These are phyloP conservation scores for Pseudotriccus pelzelni DNA, from an alignment of 2,797 vertebrate species.

Conservation along the genomic window DNA sequence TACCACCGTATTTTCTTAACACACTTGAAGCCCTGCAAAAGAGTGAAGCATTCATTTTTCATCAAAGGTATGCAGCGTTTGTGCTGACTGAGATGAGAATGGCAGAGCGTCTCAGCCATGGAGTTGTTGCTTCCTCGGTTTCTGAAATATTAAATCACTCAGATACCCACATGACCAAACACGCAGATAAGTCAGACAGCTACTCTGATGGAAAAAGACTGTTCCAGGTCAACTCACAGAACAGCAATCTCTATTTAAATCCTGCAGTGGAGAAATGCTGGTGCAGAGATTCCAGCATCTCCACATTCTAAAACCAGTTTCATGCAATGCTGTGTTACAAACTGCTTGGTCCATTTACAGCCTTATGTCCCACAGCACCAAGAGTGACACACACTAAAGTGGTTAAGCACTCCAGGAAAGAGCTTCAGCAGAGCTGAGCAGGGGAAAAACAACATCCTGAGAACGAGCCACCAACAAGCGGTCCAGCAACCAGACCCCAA, in stretches of 20 bases:
- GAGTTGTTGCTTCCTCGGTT: background rate
- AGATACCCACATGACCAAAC: background rate
- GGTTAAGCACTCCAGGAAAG: background rate
- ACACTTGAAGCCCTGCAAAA: background rate
- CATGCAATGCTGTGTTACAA: background rate
- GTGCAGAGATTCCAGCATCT: background rate
- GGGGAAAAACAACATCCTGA: background rate
- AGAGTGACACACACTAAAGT: background rate
- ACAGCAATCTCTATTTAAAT: background rate
- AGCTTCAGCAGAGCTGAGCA: background rate
- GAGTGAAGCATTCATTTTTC: slow-evolving; percentile 13
- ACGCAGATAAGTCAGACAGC: background rate
- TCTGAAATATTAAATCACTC: slow-evolving; percentile 1
- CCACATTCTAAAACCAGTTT: background rate
- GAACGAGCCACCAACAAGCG: background rate
- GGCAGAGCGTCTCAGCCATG: background rate
- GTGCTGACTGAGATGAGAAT: background rate
- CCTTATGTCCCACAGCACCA: background rate
- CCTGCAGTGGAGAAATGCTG: background rate
- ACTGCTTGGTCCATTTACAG: background rate
- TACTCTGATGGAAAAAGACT: slow-evolving; percentile 28
- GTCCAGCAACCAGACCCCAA: background rate
- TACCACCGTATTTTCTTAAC: background rate
- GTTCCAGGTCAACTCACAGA: slow-evolving; percentile 49
- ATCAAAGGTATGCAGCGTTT: background rate